Percentiles rank a stretch among this genome's conserved stretches.
Evolutionary conservation across 2,797 vertebrate genomes (phyloP).

Genomic region (Brachyalestes nurse): DNA sequence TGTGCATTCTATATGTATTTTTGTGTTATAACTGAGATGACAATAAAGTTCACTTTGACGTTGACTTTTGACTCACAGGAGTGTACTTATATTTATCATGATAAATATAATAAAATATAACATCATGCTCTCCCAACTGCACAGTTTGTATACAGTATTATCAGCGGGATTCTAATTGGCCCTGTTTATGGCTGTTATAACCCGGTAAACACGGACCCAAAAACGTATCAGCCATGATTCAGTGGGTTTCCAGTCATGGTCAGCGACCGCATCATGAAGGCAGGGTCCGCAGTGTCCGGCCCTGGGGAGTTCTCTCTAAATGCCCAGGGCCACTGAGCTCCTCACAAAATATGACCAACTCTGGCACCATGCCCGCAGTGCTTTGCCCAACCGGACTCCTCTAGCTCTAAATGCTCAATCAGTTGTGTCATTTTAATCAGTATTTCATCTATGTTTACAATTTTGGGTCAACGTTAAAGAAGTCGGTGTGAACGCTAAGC

Average conservation of each 20-base stretch:
- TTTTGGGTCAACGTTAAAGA: too few relatives aligned
- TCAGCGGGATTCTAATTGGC: too few relatives aligned
- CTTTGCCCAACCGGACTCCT: conserved; percentile 9
- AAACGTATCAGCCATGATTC: conserved; percentile 8
- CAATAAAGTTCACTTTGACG: too few relatives aligned
- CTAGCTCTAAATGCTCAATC: not conserved
- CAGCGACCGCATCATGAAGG: conserved; percentile 36
- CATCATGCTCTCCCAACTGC: too few relatives aligned
- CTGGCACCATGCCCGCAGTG: conserved; percentile 17
- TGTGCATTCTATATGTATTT: too few relatives aligned
- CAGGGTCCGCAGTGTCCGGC: conserved; percentile 37
- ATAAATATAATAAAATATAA: too few relatives aligned
- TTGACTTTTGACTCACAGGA: too few relatives aligned
- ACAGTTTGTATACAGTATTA: not conserved
- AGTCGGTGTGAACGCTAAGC: too few relatives aligned
- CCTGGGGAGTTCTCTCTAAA: conserved; percentile 26
- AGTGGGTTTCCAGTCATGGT: conserved; percentile 35
- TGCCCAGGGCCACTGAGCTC: conserved; percentile 7
- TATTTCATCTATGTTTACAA: too few relatives aligned
- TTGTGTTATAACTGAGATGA: too few relatives aligned
- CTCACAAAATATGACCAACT: conserved; percentile 36
- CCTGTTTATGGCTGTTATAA: not conserved
- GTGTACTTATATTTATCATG: too few relatives aligned
- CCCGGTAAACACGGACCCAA: conserved; percentile 12
- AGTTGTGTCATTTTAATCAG: too few relatives aligned